phyloP scores from a whole-genome alignment of 2,797 vertebrate genomes.

The Staurois parvus region DNA sequence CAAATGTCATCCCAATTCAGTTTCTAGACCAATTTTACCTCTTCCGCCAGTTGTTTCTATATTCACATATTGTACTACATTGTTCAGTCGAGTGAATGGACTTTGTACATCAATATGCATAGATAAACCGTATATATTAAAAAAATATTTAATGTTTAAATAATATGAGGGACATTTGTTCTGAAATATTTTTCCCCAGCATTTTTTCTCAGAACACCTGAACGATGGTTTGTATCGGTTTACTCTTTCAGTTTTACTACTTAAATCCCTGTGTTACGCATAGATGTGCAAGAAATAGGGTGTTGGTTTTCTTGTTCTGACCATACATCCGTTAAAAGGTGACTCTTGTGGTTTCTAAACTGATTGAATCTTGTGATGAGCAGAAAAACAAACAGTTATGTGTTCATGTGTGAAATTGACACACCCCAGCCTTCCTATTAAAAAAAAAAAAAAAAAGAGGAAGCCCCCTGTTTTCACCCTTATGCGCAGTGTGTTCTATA shows the following conservation, averaged over 20 bases:
- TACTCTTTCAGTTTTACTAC: neutral
- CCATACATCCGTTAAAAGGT: constrained; percentile 9
- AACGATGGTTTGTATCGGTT: neutral
- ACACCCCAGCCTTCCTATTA: constrained; percentile 57
- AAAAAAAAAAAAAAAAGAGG: neutral
- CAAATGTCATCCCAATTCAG: no score
- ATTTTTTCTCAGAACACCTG: neutral
- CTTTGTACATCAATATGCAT: neutral
- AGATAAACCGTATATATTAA: neutral
- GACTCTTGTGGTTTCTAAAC: constrained; percentile 24
- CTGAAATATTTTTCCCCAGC: neutral
- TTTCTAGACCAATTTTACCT: neutral
- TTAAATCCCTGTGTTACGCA: neutral
- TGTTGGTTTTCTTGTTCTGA: constrained; percentile 42
- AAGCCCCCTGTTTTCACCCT: neutral
- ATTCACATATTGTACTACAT: neutral
- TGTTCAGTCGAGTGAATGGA: neutral
- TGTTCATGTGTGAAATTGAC: constrained; percentile 65
- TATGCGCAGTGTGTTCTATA: neutral
- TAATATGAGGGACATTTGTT: neutral
- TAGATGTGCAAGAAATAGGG: constrained; percentile 43
- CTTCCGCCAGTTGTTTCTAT: neutral
- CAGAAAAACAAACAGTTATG: constrained; percentile 7
- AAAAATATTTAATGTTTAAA: no score
- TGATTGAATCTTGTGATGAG: constrained; percentile 43